A percentile compares a stretch with the other conserved stretches of the same genome.
phyloP scores from a whole-genome alignment of 2,797 vertebrate genomes.

The Typhlichthys subterraneus region DNA sequence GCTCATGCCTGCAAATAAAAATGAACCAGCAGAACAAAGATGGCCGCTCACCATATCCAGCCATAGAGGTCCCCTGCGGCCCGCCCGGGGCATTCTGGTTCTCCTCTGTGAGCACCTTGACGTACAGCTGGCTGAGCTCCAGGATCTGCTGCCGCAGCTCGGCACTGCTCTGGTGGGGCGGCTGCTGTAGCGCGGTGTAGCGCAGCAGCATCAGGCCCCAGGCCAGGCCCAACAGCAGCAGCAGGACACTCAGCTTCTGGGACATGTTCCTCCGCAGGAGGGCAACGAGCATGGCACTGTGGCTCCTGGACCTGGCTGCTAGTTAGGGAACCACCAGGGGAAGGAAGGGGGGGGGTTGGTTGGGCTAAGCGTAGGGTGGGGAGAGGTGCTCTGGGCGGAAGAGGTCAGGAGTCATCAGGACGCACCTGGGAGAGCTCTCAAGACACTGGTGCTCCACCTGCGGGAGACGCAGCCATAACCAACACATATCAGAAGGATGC shows the following conservation, averaged over 20 bases:
- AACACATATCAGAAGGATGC: not conserved
- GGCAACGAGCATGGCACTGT: conserved; percentile 85
- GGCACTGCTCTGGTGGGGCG: conserved; percentile 89
- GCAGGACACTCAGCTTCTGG: conserved; percentile 91
- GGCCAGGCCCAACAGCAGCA: conserved; percentile 90
- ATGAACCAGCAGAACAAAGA: not conserved
- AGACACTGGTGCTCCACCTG: conserved; percentile 39
- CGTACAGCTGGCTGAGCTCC: conserved; percentile 93
- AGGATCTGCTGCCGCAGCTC: conserved; percentile 94
- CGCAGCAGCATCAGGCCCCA: conserved; percentile 95
- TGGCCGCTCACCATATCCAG: conserved; percentile 88
- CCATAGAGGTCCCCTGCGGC: conserved; percentile 87
- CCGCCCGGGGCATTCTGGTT: conserved; percentile 86
- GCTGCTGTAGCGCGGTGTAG: conserved; percentile 89
- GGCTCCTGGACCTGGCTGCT: no score
- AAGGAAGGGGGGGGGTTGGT: not conserved
- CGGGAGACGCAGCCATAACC: conserved; percentile 1
- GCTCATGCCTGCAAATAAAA: not conserved
- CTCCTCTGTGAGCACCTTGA: conserved; percentile 94
- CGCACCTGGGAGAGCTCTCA: not conserved
- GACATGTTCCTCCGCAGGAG: conserved; percentile 94
- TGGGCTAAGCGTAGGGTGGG: conserved; percentile 18
- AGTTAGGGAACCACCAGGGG: not conserved
- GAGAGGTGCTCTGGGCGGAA: conserved; percentile 19
- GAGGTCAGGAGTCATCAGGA: conserved; percentile 18